A percentile compares a stretch with the other conserved stretches of the same genome.
Conservation (phyloP, 2,888 invertebrate species). For the Lithophane leautieri region DNA sequence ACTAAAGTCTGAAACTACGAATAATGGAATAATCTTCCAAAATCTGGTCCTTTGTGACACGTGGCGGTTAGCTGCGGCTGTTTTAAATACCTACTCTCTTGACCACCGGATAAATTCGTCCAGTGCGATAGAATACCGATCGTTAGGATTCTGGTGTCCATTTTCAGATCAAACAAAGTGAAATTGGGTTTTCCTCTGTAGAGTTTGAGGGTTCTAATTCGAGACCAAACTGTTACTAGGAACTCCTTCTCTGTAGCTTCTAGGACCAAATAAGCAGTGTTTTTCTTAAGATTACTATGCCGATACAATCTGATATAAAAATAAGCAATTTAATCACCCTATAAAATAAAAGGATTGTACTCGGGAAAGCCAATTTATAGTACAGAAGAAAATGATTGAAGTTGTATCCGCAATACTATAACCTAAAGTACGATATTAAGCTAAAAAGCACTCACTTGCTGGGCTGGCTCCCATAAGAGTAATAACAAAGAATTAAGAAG, state of each 20-base stretch:
- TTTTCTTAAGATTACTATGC: background rate
- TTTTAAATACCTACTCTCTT: conserved; percentile 22
- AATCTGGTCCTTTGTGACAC: conserved; percentile 45
- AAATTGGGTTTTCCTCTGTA: conserved; percentile 13
- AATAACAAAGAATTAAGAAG: conserved; percentile 14
- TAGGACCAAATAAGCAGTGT: background rate
- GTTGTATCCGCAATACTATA: background rate
- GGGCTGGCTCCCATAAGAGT: background rate
- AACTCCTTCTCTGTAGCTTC: background rate
- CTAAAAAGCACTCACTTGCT: background rate
- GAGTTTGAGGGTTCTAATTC: background rate
- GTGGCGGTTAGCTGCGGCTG: conserved; percentile 1
- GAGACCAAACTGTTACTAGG: background rate
- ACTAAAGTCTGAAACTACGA: conserved; percentile 19
- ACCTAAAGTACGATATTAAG: background rate
- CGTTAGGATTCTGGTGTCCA: conserved; percentile 4
- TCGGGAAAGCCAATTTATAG: background rate
- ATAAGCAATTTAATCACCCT: background rate
- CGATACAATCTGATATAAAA: background rate
- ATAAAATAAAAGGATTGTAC: background rate
- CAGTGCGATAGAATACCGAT: conserved; percentile 6
- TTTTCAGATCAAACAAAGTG: conserved; percentile 29
- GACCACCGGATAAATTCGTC: conserved; percentile 28
- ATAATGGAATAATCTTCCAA: conserved; percentile 37
- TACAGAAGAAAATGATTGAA: background rate